These are phyloP conservation scores for Drosophila putrida DNA, from an alignment of 2,888 invertebrate genomes.

Conservation along the genomic window DNA sequence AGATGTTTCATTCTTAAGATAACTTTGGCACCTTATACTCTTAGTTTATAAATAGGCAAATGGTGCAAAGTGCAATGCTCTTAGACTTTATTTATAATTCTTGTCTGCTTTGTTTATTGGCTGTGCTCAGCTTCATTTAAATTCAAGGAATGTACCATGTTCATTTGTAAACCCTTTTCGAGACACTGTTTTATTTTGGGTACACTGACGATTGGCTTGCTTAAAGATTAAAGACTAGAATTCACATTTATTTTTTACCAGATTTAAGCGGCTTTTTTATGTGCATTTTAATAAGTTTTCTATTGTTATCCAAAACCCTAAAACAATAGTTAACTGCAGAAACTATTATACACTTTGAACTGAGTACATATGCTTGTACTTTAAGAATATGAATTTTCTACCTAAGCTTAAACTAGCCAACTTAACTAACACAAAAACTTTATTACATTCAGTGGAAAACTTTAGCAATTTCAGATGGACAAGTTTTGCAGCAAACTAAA, in stretches of 20 bases:
- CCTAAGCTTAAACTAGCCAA: conserved; percentile 26
- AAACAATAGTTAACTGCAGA: too few relatives aligned
- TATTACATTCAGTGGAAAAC: conserved; percentile 47
- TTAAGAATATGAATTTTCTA: conserved; percentile 25
- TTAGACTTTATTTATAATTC: conserved; percentile 29
- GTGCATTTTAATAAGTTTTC: too few relatives aligned
- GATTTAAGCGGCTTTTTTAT: neutral
- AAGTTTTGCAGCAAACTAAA: conserved; percentile 53
- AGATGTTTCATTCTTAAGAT: neutral
- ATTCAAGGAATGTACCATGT: conserved; percentile 54
- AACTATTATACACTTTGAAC: neutral
- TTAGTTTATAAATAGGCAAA: conserved; percentile 1
- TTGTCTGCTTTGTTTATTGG: conserved; percentile 23
- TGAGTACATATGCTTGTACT: conserved; percentile 29
- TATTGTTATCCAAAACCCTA: neutral
- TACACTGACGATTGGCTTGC: neutral
- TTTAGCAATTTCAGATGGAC: conserved; percentile 59
- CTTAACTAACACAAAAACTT: conserved; percentile 42
- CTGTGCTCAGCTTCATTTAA: conserved; percentile 46
- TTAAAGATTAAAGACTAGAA: neutral
- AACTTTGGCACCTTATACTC: neutral
- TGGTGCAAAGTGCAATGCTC: conserved; percentile 17
- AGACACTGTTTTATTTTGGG: too few relatives aligned
- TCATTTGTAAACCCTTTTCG: conserved; percentile 2
- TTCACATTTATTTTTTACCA: too few relatives aligned